Conservation (phyloP, 1,140 invertebrate species). For the Drosophila triauraria region DNA sequence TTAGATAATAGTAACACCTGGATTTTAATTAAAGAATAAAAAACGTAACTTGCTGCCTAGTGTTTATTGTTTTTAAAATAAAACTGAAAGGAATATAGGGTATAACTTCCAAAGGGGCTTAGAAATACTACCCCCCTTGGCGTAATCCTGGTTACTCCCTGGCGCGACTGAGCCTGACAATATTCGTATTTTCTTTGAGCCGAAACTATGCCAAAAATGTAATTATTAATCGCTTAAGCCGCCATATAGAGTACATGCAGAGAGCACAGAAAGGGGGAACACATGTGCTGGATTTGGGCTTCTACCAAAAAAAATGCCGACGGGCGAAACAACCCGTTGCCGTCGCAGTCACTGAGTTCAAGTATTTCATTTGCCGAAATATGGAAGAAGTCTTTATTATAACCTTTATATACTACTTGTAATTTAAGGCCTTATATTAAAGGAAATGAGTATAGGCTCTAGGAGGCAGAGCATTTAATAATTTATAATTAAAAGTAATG, state of each 20-base stretch:
- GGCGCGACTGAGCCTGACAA: neutral
- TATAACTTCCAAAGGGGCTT: neutral
- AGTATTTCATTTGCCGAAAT: neutral
- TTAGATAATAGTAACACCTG: neutral
- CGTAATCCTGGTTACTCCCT: neutral
- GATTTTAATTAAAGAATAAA: too few relatives aligned
- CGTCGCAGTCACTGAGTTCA: neutral
- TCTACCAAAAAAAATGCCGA: too few relatives aligned
- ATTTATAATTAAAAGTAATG: neutral
- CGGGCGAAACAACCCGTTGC: too few relatives aligned
- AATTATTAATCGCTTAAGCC: neutral
- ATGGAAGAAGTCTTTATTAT: neutral
- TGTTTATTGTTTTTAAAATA: too few relatives aligned
- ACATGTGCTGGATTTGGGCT: too few relatives aligned
- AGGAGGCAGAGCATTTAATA: neutral
- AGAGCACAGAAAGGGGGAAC: too few relatives aligned
- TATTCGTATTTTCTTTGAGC: neutral
- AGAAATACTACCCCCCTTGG: neutral
- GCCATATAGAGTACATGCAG: neutral
- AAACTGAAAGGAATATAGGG: too few relatives aligned
- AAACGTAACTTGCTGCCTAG: too few relatives aligned
- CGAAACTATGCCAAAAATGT: neutral
- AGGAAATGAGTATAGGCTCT: neutral
- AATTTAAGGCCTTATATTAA: neutral
- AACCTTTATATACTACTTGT: neutral